These are phyloP conservation scores for Tenrec ecaudatus DNA, from an alignment of 2,113 vertebrate species.

Conservation along the genomic window DNA sequence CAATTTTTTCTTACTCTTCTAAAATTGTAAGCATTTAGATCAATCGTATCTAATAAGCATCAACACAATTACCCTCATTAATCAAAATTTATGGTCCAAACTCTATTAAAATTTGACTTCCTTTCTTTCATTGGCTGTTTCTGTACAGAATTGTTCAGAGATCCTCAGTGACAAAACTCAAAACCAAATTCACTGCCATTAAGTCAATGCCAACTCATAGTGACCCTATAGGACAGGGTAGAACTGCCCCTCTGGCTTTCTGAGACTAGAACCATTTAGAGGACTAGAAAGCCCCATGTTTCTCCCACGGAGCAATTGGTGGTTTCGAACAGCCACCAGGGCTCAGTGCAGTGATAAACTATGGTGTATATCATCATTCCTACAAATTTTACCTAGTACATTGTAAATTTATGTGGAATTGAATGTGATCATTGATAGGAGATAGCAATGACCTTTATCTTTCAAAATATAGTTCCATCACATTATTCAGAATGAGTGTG, in stretches of 20 bases:
- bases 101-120: neutral
- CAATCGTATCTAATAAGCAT: neutral
- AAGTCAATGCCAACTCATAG: no score
- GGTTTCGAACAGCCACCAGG: no score
- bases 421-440: neutral
- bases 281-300: no score
- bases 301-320: no score
- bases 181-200: no score
- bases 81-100: neutral
- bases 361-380: neutral
- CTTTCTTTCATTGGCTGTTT: neutral
- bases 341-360: neutral
- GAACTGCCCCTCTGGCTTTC: no score
- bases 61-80: neutral
- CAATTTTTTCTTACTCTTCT: neutral
- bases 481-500: neutral
- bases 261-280: no score
- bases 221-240: no score
- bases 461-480: neutral
- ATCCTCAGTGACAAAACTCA: neutral
- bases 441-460: neutral
- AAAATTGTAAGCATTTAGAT: slow-evolving; percentile 18
- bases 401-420: neutral
- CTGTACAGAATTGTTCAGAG: neutral
- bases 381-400: neutral